Evolutionary conservation across 2,797 vertebrate genomes (phyloP).

Genomic region (Hemitrygon akajei): DNA sequence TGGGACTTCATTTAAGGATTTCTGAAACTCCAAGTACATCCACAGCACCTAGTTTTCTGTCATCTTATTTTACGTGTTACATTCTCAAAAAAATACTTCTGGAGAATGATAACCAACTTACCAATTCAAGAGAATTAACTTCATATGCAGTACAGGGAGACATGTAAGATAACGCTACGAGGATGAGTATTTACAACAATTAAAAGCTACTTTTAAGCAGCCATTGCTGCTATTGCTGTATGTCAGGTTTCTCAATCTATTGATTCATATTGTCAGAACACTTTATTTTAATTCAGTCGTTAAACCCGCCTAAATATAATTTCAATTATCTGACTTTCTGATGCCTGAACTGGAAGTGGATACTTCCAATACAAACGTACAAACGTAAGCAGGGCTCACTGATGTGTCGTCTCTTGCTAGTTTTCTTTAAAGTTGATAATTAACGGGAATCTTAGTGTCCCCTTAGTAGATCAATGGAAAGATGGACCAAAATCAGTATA

Average conservation of each 20-base stretch:
- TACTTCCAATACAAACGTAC: no score
- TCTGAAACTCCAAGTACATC: no score
- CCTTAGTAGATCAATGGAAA: no score
- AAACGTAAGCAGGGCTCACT: background rate
- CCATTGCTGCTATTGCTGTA: background rate
- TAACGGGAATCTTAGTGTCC: no score
- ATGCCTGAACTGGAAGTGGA: background rate
- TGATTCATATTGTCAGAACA: background rate
- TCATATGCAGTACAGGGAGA: background rate
- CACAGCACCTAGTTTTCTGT: no score
- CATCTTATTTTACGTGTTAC: no score
- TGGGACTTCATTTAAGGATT: no score
- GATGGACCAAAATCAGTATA: no score
- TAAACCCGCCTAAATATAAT: background rate
- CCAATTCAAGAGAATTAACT: background rate
- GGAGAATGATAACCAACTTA: no score
- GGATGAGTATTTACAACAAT: background rate
- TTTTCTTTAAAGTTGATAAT: background rate
- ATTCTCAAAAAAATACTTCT: no score
- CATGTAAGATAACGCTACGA: background rate
- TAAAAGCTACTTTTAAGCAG: background rate
- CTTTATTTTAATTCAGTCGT: background rate
- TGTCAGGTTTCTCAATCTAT: background rate
- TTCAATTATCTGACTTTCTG: background rate
- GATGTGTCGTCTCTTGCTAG: no score